phyloP scores from a whole-genome alignment of 1,140 invertebrate genomes.

The Euwallacea fornicatus region DNA sequence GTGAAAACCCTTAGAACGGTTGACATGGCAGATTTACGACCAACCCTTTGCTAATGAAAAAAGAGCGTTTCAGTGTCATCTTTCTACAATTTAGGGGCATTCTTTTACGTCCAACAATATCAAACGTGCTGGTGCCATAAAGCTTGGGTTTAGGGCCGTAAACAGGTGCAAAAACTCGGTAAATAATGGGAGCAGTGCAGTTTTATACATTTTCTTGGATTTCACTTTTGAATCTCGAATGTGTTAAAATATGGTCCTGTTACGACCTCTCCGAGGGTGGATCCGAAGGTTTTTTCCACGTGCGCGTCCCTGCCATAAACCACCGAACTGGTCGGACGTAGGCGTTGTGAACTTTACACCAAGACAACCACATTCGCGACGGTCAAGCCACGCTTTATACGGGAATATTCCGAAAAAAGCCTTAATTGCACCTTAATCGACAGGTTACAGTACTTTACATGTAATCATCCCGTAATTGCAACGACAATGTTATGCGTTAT shows the following conservation, averaged over 20 bases:
- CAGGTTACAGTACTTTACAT: neutral
- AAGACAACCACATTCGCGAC: too few species aligned
- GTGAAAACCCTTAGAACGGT: conserved; percentile 23
- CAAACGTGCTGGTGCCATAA: conserved; percentile 37
- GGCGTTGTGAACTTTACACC: too few species aligned
- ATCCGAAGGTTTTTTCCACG: too few species aligned
- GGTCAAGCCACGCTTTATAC: too few species aligned
- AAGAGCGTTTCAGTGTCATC: conserved; percentile 37
- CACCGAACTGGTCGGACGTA: too few species aligned
- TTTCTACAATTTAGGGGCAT: conserved; percentile 31
- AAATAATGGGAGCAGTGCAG: conserved; percentile 20
- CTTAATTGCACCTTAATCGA: neutral
- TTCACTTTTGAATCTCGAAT: conserved; percentile 19
- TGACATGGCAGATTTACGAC: conserved; percentile 34
- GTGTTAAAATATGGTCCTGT: conserved; percentile 25
- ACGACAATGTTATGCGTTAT: neutral
- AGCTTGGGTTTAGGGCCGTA: conserved; percentile 32
- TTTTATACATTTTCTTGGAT: conserved; percentile 16
- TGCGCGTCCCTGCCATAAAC: too few species aligned
- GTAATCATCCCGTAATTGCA: neutral
- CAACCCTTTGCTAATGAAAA: conserved; percentile 40
- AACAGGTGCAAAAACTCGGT: conserved; percentile 37
- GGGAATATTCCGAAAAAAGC: too few species aligned
- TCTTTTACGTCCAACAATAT: conserved; percentile 35
- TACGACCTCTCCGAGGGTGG: neutral